Percentiles rank a stretch among this genome's conserved stretches.
phyloP scores from a whole-genome alignment of 2,113 vertebrate genomes.

The Nematolebias whitei region DNA sequence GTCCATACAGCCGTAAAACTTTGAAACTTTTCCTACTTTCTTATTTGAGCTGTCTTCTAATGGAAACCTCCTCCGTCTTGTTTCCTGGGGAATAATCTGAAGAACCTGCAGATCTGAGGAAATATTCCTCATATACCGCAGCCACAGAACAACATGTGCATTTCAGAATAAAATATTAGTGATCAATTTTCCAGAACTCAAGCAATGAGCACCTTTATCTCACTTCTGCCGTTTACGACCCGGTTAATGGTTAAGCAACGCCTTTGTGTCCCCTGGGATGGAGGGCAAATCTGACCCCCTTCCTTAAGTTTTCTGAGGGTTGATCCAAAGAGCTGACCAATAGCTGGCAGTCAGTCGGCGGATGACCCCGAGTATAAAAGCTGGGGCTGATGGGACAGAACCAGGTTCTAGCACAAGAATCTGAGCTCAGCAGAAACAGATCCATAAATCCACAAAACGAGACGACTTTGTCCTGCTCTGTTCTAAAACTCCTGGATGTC shows the following conservation, averaged over 20 bases:
- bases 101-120: slow-evolving; percentile 32
- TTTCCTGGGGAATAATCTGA: slow-evolving; percentile 40
- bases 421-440: slow-evolving; percentile 11
- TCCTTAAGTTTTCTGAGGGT: slow-evolving; percentile 61
- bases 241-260: slow-evolving; percentile 82
- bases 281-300: slow-evolving; percentile 77
- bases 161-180: slow-evolving; percentile 76
- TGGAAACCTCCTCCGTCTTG: slow-evolving; percentile 26
- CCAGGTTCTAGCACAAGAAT: slow-evolving; percentile 27
- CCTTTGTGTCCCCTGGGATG: slow-evolving; percentile 73
- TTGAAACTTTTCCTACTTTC: slow-evolving; percentile 46
- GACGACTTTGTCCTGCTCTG: slow-evolving; percentile 20
- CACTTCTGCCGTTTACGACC: slow-evolving; percentile 75
- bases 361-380: slow-evolving; percentile 72
- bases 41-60: not conserved
- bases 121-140: slow-evolving; percentile 62
- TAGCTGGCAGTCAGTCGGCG: slow-evolving; percentile 44
- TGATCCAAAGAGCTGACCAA: slow-evolving; percentile 73
- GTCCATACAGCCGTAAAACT: slow-evolving; percentile 24
- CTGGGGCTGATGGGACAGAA: slow-evolving; percentile 17
- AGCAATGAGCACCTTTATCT: slow-evolving; percentile 71
- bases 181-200: slow-evolving; percentile 68
- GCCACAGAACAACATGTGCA: slow-evolving; percentile 64
- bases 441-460: slow-evolving; percentile 20
- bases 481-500: slow-evolving; percentile 38